A percentile compares a stretch with the other conserved stretches of the same genome.
phyloP scores from a whole-genome alignment of 1,140 invertebrate species.

The Drosophila virilis region DNA sequence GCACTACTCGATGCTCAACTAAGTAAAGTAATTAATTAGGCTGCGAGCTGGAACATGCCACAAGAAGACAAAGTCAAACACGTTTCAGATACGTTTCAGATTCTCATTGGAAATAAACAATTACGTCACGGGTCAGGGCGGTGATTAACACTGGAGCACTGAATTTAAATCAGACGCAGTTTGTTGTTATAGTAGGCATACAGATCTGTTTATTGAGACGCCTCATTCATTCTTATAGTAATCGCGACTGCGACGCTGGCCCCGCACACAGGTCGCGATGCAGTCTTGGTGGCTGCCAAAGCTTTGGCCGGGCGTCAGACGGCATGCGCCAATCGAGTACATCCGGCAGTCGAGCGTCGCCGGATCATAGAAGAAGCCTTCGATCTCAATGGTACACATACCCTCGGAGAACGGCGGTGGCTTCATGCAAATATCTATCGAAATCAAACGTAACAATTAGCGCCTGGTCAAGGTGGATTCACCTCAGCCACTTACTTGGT shows the following conservation, averaged over 20 bases:
- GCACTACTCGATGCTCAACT: slow-evolving; percentile 12
- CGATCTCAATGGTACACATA: slow-evolving; percentile 76
- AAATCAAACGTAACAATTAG: background rate
- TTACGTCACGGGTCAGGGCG: slow-evolving; percentile 40
- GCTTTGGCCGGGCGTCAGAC: slow-evolving; percentile 65
- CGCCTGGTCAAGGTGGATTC: background rate
- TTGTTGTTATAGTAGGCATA: slow-evolving; percentile 13
- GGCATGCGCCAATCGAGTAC: slow-evolving; percentile 72
- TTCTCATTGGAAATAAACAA: slow-evolving; percentile 28
- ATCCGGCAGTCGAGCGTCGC: slow-evolving; percentile 56
- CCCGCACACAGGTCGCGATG: slow-evolving; percentile 63
- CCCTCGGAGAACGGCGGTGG: slow-evolving; percentile 72
- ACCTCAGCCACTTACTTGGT: slow-evolving; percentile 54
- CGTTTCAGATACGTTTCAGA: slow-evolving; percentile 1
- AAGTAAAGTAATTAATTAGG: slow-evolving; percentile 29
- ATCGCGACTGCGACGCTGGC: slow-evolving; percentile 58
- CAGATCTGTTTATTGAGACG: slow-evolving; percentile 21
- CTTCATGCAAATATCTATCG: slow-evolving; percentile 61
- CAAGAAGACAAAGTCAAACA: slow-evolving; percentile 23
- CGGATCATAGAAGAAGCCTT: slow-evolving; percentile 72
- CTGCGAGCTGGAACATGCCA: slow-evolving; percentile 35
- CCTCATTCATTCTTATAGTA: slow-evolving; percentile 45
- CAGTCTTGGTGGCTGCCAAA: slow-evolving; percentile 74
- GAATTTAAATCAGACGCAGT: slow-evolving; percentile 40
- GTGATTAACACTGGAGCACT: slow-evolving; percentile 6